A percentile compares a stretch with the other conserved stretches of the same genome.
Conservation (phyloP, 2,888 invertebrate genomes). For the Ramazzottius varieornatus region DNA sequence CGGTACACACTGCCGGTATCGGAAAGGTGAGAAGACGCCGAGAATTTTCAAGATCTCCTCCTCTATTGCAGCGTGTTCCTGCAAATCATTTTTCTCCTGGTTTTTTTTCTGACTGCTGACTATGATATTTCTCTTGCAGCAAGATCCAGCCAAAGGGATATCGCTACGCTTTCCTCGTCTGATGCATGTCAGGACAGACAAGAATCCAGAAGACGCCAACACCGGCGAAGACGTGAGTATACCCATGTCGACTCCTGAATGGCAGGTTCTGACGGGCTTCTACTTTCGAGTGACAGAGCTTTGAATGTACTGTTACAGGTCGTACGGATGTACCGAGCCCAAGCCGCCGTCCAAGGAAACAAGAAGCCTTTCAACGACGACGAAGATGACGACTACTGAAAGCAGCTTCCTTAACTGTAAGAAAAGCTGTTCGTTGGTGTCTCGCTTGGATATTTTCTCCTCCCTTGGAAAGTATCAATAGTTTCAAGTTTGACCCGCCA, state of each 20-base stretch:
- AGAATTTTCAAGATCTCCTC: background rate
- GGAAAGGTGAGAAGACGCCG: conserved; percentile 34
- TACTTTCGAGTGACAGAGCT: too few relatives aligned
- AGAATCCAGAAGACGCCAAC: conserved; percentile 71
- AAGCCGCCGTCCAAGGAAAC: background rate
- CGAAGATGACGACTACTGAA: background rate
- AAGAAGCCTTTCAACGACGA: background rate
- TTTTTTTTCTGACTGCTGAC: background rate
- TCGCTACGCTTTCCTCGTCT: conserved; percentile 84
- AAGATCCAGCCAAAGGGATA: conserved; percentile 68
- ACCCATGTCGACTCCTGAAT: too few relatives aligned
- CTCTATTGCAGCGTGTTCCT: background rate
- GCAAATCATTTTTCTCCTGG: background rate
- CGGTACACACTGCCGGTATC: conserved; percentile 61
- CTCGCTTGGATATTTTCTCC: too few relatives aligned
- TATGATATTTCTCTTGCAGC: conserved; percentile 23
- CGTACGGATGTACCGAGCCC: background rate
- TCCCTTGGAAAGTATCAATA: too few relatives aligned
- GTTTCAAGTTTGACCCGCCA: too few relatives aligned
- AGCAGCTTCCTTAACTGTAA: too few relatives aligned
- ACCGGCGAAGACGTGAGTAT: too few relatives aligned
- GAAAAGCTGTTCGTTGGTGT: too few relatives aligned
- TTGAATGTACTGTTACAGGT: background rate
- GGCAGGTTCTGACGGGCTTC: too few relatives aligned
- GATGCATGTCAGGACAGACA: conserved; percentile 64